Conservation (phyloP, 2,113 vertebrate genomes). For the Xenus cinereus region DNA sequence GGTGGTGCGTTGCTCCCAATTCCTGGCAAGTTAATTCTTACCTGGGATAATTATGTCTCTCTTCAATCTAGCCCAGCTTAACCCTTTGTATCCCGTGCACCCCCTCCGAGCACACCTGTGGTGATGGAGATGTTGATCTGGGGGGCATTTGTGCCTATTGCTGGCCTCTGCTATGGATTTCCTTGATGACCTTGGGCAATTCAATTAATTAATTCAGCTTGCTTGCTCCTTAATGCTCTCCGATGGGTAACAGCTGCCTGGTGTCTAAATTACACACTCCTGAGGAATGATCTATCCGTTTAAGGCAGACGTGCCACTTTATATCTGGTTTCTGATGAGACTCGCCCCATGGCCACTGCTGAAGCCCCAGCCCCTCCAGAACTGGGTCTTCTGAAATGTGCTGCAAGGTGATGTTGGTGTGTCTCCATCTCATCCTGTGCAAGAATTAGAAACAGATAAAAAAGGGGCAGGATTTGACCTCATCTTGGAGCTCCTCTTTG, state of each 20-base stretch:
- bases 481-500: not conserved
- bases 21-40: conserved; percentile 33
- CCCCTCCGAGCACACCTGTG: too few species aligned
- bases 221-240: not conserved
- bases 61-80: not conserved
- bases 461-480: not conserved
- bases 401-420: not conserved
- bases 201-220: not conserved
- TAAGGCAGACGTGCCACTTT: not conserved
- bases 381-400: not conserved
- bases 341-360: fast-evolving
- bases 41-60: conserved; percentile 30
- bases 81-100: not conserved
- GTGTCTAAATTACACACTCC: not conserved
- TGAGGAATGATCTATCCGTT: not conserved
- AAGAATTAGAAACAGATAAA: not conserved
- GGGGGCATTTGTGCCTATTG: fast-evolving
- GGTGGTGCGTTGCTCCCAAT: conserved; percentile 54
- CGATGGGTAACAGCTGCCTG: not conserved
- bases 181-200: not conserved
- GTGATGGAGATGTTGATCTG: fast-evolving
- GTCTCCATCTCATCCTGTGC: not conserved
- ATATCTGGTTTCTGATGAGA: not conserved
- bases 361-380: not conserved
- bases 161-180: not conserved